These are phyloP conservation scores for Puntigrus tetrazona DNA, from an alignment of 2,113 vertebrate species.

Conservation along the genomic window DNA sequence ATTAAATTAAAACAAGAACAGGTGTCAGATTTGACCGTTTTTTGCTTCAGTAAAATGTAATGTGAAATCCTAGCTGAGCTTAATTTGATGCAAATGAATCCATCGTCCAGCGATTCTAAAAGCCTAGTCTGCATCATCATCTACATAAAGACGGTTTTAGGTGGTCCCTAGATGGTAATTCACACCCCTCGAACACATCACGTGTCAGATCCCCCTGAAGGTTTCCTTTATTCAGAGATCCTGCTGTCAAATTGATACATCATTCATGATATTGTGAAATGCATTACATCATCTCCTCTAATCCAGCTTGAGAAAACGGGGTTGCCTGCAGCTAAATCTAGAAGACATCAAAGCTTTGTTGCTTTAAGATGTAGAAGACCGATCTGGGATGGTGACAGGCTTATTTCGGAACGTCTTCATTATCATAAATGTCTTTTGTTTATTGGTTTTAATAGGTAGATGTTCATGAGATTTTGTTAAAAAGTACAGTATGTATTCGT, in stretches of 20 bases:
- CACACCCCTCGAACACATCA: slow-evolving; percentile 13
- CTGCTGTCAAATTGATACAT: slow-evolving; percentile 43
- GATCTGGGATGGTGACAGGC: slow-evolving; percentile 1
- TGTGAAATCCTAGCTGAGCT: not conserved
- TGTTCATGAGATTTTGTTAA: not conserved
- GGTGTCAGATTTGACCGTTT: not conserved
- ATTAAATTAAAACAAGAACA: not conserved
- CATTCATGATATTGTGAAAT: slow-evolving; percentile 18
- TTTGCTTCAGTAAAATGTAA: not conserved
- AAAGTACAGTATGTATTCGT: too few species aligned
- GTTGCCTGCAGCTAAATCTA: not conserved
- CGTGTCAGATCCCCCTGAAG: slow-evolving; percentile 18
- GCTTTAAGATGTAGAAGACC: not conserved
- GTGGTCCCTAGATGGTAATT: slow-evolving; percentile 10
- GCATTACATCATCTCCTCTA: slow-evolving; percentile 17
- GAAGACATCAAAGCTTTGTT: slow-evolving; percentile 2
- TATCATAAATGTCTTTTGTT: not conserved
- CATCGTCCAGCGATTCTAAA: not conserved
- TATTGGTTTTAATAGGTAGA: not conserved
- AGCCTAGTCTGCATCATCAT: not conserved
- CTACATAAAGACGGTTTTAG: not conserved
- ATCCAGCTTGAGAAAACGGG: slow-evolving; percentile 20
- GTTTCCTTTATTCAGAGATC: not conserved
- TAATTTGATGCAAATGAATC: not conserved
- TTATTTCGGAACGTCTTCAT: not conserved